Evolutionary conservation across 2,797 vertebrate genomes (phyloP).

Genomic region (Acanthiza pusilla): DNA sequence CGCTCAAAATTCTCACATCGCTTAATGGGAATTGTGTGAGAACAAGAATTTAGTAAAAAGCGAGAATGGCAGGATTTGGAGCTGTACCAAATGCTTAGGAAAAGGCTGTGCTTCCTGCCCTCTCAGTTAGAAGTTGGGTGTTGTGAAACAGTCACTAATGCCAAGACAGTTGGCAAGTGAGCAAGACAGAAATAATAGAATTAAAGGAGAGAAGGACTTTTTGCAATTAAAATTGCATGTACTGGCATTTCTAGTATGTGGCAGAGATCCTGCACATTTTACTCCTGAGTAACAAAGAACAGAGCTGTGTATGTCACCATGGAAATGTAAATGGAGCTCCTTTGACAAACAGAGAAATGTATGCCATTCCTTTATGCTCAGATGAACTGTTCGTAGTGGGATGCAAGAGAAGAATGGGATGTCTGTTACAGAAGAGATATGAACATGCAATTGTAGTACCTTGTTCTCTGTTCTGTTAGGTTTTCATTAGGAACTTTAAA

Average conservation of each 20-base stretch:
- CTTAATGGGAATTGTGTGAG: conserved; percentile 33
- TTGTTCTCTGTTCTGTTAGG: neutral
- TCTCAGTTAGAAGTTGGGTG: conserved; percentile 28
- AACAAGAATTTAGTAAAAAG: conserved; percentile 36
- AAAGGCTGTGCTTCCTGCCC: conserved; percentile 26
- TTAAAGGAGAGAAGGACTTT: conserved; percentile 19
- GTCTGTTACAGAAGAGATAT: conserved; percentile 26
- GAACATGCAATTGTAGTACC: conserved; percentile 4
- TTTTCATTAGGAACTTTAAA: neutral
- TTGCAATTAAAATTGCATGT: conserved; percentile 61
- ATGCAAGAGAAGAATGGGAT: conserved; percentile 23
- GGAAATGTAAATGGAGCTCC: conserved; percentile 61
- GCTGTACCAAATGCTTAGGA: neutral
- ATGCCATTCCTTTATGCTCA: conserved; percentile 38
- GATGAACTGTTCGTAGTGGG: conserved; percentile 14
- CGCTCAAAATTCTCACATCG: conserved; percentile 18
- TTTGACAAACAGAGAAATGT: conserved; percentile 63
- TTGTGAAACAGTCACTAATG: conserved; percentile 9
- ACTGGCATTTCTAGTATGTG: conserved; percentile 46
- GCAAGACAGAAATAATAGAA: conserved; percentile 44
- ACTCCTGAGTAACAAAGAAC: conserved; percentile 58
- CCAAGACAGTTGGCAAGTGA: conserved; percentile 44
- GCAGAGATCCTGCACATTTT: conserved; percentile 56
- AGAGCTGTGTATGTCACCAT: conserved; percentile 49
- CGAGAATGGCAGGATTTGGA: conserved; percentile 32